Percentiles rank a stretch among this genome's conserved stretches.
phyloP scores from a whole-genome alignment of 1,140 invertebrate genomes.

The Dendroctonus valens region DNA sequence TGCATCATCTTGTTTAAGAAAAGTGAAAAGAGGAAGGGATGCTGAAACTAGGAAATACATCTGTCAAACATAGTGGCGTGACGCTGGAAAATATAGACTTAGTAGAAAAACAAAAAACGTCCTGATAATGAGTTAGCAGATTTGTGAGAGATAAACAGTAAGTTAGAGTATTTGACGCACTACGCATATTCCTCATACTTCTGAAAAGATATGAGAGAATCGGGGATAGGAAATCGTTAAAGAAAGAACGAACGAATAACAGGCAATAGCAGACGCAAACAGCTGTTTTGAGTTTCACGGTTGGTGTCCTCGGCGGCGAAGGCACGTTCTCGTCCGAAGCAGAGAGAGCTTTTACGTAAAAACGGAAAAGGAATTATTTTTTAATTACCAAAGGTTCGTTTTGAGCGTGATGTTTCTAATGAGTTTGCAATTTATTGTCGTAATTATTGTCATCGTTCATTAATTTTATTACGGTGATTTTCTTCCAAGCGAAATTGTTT shows the following conservation, averaged over 20 bases:
- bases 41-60: no score
- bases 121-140: no score
- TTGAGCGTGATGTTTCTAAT: constrained; percentile 12
- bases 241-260: neutral
- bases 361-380: constrained; percentile 24
- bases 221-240: no score
- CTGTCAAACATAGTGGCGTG: no score
- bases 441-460: constrained; percentile 28
- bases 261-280: constrained; percentile 9
- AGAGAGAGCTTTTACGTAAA: constrained; percentile 14
- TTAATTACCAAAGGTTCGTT: constrained; percentile 21
- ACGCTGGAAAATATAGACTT: no score
- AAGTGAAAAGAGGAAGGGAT: no score
- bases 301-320: constrained; percentile 13
- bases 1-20: no score
- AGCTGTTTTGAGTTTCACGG: constrained; percentile 29
- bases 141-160: no score
- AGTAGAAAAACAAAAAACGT: no score
- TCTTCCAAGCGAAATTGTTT: constrained; percentile 4
- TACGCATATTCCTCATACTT: no score
- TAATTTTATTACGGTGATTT: constrained; percentile 15
- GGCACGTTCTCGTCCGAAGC: constrained; percentile 20
- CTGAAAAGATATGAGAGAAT: no score
- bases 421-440: constrained; percentile 16
- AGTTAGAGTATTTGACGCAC: no score